Conservation (phyloP, 2,797 vertebrate genomes). For the Phrynocephalus vlangalii region DNA sequence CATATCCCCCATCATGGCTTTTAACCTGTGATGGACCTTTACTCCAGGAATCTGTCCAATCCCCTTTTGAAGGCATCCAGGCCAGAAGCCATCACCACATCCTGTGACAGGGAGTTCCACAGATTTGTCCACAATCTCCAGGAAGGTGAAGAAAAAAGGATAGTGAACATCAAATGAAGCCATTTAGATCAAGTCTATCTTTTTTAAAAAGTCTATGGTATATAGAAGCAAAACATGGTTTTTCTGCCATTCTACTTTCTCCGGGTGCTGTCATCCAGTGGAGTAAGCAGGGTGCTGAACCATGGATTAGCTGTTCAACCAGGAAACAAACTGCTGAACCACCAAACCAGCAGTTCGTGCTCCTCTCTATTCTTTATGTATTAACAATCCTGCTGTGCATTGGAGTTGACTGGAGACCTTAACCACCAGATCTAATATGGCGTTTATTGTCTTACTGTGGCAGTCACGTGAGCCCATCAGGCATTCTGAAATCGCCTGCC, state of each 20-base stretch:
- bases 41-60: no score
- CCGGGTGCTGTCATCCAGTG: no score
- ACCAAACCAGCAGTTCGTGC: no score
- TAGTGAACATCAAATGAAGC: background rate
- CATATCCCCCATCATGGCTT: no score
- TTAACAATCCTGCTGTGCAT: background rate
- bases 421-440: background rate
- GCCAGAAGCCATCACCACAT: no score
- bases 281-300: no score
- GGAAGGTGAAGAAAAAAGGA: background rate
- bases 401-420: background rate
- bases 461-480: background rate
- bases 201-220: background rate
- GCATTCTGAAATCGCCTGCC: background rate
- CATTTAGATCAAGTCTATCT: background rate
- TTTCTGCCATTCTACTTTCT: background rate
- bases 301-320: no score
- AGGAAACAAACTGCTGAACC: no score
- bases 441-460: background rate
- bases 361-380: no score
- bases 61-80: no score
- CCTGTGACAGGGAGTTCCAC: no score
- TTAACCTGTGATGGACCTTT: no score
- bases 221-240: background rate
- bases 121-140: constrained; percentile 1